Conservation (phyloP, 2,113 vertebrate species). For the Solea senegalensis region DNA sequence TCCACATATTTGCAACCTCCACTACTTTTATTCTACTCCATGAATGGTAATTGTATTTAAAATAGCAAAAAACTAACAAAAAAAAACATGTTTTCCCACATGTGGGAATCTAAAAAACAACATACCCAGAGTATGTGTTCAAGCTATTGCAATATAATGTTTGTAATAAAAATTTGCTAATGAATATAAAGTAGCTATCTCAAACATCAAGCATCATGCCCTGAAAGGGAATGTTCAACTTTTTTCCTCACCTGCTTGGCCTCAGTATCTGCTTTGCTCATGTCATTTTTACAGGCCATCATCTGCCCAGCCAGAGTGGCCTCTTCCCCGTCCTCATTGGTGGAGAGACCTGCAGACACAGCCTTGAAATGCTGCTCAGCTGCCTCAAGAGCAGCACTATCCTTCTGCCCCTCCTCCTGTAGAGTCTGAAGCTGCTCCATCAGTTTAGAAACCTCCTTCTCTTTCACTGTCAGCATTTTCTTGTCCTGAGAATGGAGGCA, state of each 20-base stretch:
- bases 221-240: accelerated
- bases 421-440: conserved; percentile 77
- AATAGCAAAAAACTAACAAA: no score
- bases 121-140: no score
- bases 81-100: no score
- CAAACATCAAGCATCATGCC: not conserved
- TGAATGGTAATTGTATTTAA: no score
- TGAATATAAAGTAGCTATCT: not conserved
- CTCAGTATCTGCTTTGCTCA: conserved; percentile 91
- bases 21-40: no score
- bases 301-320: conserved; percentile 91
- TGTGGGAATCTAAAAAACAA: no score
- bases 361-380: conserved; percentile 92
- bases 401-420: conserved; percentile 83
- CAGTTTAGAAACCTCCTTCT: conserved; percentile 86
- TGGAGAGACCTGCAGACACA: conserved; percentile 90
- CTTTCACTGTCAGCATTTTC: conserved; percentile 86
- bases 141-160: no score
- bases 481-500: conserved; percentile 83
- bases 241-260: conserved; percentile 87
- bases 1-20: no score
- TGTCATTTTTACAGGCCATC: conserved; percentile 95
- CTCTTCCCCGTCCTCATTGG: conserved; percentile 88
- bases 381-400: conserved; percentile 77
- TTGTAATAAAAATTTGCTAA: no score